Evolutionary conservation across 1,140 invertebrate species (phyloP), one percentile per base, ranked within the genome.

Genomic region (Lerema accius): DNA sequence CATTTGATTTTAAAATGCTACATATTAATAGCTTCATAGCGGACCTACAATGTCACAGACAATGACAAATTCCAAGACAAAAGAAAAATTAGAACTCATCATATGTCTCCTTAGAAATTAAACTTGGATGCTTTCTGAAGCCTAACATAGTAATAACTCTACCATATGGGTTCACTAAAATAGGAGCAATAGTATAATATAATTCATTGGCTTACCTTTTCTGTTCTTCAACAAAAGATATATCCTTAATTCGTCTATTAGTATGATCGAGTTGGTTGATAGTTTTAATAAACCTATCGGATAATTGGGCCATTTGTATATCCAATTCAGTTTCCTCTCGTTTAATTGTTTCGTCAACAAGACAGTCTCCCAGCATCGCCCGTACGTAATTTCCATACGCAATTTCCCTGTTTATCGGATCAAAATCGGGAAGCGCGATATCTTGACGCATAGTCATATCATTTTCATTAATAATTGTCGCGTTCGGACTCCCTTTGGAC

Each of bases 161-260:
- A n/a, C n/a, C n/a, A n/a, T n/a, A n/a, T n/a, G n/a, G n/a, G n/a
- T n/a, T n/a, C n/a, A n/a, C n/a, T n/a, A n/a, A n/a, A n/a, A n/a
- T n/a, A n/a, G n/a, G n/a, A n/a, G n/a, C n/a, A n/a, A n/a, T n/a
- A n/a, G n/a, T n/a, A n/a, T n/a, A n/a, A n/a, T n/a, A n/a, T n/a
- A n/a, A n/a, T n/a, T n/a, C n/a, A n/a, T n/a, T n/a, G n/a, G n/a
- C 70, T 59, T 67, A 89, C 90, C 86, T 82, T 49, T 91, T 82
- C 62, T 90, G 86, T 61, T 89, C 85, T 4, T 78, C 80, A 58
- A 85, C 75, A 72, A 91, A 91, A n/a, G 76, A 79, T 37, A 91
- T 84, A 40, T 89, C 82, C 37, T 2, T 86, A 7, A 91, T 37
- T 9, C 89, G 63, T 23, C 76, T 67, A 51, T 82, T 84, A 4